phyloP scores from a whole-genome alignment of 1,140 invertebrate species.

The Tetragnatha versicolor region DNA sequence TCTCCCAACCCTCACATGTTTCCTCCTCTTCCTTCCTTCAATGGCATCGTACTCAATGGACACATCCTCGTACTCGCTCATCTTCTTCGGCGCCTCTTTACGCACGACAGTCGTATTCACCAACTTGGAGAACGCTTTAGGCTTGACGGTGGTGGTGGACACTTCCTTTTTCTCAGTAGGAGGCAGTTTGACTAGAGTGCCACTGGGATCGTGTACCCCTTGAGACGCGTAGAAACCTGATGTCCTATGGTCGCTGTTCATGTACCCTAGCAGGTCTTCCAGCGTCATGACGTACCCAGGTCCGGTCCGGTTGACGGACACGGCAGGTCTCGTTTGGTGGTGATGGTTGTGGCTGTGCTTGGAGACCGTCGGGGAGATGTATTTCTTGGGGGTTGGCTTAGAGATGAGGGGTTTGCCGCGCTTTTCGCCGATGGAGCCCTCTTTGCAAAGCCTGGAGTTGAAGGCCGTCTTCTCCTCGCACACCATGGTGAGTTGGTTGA shows the following conservation, averaged over 20 bases:
- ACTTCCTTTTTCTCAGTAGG: background rate
- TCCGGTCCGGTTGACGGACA: background rate
- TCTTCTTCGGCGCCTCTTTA: background rate
- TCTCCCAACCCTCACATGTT: conserved; percentile 32
- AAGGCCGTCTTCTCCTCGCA: conserved; percentile 55
- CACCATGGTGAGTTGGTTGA: conserved; percentile 58
- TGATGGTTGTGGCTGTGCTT: background rate
- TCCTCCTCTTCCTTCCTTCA: conserved; percentile 21
- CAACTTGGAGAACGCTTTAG: background rate
- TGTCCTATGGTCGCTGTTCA: conserved; percentile 20
- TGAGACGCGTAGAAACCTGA: background rate
- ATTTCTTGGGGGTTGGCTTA: background rate
- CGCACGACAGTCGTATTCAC: background rate
- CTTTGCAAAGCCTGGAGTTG: conserved; percentile 30
- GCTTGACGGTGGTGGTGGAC: background rate
- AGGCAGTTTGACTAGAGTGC: background rate
- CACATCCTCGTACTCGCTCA: conserved; percentile 4
- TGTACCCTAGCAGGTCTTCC: conserved; percentile 33
- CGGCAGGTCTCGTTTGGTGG: background rate
- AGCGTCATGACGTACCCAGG: background rate
- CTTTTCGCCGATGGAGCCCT: conserved; percentile 19
- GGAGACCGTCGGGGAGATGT: background rate
- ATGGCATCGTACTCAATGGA: conserved; percentile 43
- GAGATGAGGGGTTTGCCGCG: background rate
- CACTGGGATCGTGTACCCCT: background rate